Percentiles rank a stretch among this genome's conserved stretches.
These are phyloP conservation scores for Sterna hirundo DNA, from an alignment of 2,113 vertebrate genomes.

Conservation along the genomic window DNA sequence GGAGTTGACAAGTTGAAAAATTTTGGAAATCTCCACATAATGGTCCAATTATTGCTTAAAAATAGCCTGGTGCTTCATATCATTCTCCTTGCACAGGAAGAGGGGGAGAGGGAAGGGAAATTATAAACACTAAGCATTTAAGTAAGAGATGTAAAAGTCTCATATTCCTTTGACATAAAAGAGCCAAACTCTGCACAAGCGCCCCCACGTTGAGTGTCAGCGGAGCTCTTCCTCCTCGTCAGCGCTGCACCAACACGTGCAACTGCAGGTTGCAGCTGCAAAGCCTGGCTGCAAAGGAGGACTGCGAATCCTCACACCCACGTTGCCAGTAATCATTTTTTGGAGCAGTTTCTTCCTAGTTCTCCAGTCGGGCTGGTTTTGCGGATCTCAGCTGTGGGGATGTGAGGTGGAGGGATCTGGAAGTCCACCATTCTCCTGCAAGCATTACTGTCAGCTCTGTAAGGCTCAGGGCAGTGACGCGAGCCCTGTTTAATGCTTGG, in stretches of 20 bases:
- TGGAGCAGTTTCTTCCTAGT: not conserved
- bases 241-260: rapidly evolving
- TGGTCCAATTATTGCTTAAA: constrained; percentile 44
- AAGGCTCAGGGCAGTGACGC: not conserved
- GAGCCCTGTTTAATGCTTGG: not conserved
- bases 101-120: not conserved
- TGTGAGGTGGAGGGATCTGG: not conserved
- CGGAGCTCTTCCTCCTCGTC: rapidly evolving
- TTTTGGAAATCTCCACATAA: constrained; percentile 52
- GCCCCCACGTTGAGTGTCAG: not conserved
- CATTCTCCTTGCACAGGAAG: not conserved
- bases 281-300: not conserved
- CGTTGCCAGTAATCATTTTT: not conserved
- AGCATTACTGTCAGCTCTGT: rapidly evolving
- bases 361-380: not conserved
- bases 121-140: not conserved
- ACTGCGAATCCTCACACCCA: not conserved
- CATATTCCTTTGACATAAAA: not conserved
- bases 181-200: not conserved
- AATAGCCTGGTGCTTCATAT: not conserved
- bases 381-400: not conserved
- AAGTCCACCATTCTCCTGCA: not conserved
- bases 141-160: not conserved
- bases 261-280: not conserved
- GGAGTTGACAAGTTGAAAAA: constrained; percentile 55